Evolutionary conservation across 2,113 vertebrate species (phyloP), one percentile per base, ranked within the genome.

Genomic region (Casuarius casuarius): DNA sequence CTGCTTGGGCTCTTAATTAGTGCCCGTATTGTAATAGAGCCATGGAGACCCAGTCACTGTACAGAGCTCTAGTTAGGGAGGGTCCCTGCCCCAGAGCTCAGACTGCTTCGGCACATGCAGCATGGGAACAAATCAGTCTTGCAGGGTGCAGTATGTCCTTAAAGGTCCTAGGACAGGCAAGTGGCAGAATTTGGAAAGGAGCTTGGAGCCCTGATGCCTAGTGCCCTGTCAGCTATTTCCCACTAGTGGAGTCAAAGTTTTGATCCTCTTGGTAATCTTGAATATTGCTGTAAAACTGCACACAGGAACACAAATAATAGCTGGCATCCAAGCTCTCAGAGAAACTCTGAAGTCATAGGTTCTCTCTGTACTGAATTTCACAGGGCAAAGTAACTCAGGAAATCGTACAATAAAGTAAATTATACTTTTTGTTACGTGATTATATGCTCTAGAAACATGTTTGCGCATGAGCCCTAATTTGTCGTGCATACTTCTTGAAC

Each of bases 1-100:
- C 59, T 94, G 71, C 87, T 82, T 20, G 42, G 87, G 87, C 72
- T 97, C 82, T 90, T 97, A 95, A 95, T 95, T 92, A 95, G 72
- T 33, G 12, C 76, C 75, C 40, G n/a, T 22, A 46, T 58, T 95
- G 84, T 88, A 74, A 77, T 29, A 35, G 73, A 75, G 42, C 51
- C 0, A 0, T 38, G 71, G 44, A 87, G 49, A 85, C 63, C 38
- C 63, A 67, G 42, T 46, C 74, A 10, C 63, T 29, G 84, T 5
- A 33, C 71, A 29, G 91, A 63, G 74, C 48, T 58, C 44, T 17
- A 25, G 35, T 38, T 3, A 5, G 7, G 20, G 22, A 14, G 14
- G 2, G 20, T 25, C 38, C 42, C 20, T 83, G 25, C 52, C 35
- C 38, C 12, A 62, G 22, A 62, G 12, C 52, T 79, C 5, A 0